Conservation (phyloP, 2,888 invertebrate species). For the Epinotia brunnichana region DNA sequence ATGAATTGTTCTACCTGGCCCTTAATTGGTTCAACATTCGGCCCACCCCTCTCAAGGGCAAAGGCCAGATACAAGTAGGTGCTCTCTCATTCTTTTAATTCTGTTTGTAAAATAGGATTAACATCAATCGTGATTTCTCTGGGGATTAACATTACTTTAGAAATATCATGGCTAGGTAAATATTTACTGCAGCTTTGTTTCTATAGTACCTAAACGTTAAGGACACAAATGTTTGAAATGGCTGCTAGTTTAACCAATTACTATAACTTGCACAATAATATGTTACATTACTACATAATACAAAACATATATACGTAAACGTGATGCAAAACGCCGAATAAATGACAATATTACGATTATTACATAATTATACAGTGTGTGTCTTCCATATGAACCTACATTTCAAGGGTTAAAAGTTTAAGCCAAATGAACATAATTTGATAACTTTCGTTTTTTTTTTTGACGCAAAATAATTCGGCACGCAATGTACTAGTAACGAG, state of each 20-base stretch:
- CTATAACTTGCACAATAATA: not conserved
- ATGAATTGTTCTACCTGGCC: not conserved
- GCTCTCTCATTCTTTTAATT: slow-evolving; percentile 15
- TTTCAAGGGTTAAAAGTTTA: too few species aligned
- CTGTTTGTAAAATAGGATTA: slow-evolving; percentile 24
- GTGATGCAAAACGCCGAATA: too few species aligned
- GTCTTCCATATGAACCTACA: too few species aligned
- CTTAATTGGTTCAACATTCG: slow-evolving; percentile 18
- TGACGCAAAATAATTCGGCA: too few species aligned
- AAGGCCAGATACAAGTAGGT: slow-evolving; percentile 2
- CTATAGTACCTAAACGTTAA: not conserved
- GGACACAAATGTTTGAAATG: not conserved
- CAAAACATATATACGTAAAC: too few species aligned
- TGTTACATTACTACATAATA: too few species aligned
- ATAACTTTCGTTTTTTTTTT: too few species aligned
- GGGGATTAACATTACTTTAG: slow-evolving; percentile 7
- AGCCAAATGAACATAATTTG: too few species aligned
- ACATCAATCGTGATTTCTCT: slow-evolving; percentile 9
- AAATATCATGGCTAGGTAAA: slow-evolving; percentile 10
- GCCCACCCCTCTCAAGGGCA: slow-evolving; percentile 2
- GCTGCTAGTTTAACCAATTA: not conserved
- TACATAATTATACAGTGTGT: too few species aligned
- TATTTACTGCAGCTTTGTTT: not conserved
- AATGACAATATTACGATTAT: too few species aligned
- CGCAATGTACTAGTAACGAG: too few species aligned